Base-by-base conservation (phyloP, 1,140 invertebrate species). In the Tetragnatha versicolor region DNA sequence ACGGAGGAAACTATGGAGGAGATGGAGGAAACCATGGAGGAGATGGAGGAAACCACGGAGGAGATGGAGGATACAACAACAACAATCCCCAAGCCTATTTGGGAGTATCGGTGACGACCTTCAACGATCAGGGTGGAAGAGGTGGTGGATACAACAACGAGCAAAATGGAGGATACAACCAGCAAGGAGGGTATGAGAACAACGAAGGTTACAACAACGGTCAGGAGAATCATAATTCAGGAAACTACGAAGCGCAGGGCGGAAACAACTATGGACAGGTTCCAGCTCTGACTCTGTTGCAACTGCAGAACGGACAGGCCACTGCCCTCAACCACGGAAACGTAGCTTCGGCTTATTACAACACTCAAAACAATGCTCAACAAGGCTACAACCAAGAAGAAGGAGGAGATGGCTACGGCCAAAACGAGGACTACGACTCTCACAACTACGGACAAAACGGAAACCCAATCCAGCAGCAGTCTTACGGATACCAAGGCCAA, bases 111-210 rank as follows among this genome's bases (percentile, higher is more conserved):
- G 14, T 77, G 3, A 65, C 47, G 14, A 69, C 27, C 61, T 79
- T 39, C 37, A 58, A 79, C 27, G 76, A 79, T 27, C 63, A 79
- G 3, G 49, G 45, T 14, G 73, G 73, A 27, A 66, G 73, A 79
- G 76, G 76, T 20, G 76, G 65, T 3, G 63, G 65, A 22, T 77
- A 65, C 22, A 20, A 39, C 39, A n/a, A 70, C 22, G 33, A 45
- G 9, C 68, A 55, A 37, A n/a, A n/a, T n/a, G 76, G 29, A 4
- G 63, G 49, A 69, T 53, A 79, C 25, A 49, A 20, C 17, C 37
- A 77, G 22, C 75, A 77, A 66, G 75, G 29, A 60, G 25, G 17
- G 5, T 66, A 42, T 45, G 25, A 66, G 12, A 47, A 66, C 7
- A 29, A 31, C 42, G 61, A 37, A 37, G 39, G 25, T 22, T 22